phyloP scores from a whole-genome alignment of 23 tunicate species.

The Halocynthia roretzi region DNA sequence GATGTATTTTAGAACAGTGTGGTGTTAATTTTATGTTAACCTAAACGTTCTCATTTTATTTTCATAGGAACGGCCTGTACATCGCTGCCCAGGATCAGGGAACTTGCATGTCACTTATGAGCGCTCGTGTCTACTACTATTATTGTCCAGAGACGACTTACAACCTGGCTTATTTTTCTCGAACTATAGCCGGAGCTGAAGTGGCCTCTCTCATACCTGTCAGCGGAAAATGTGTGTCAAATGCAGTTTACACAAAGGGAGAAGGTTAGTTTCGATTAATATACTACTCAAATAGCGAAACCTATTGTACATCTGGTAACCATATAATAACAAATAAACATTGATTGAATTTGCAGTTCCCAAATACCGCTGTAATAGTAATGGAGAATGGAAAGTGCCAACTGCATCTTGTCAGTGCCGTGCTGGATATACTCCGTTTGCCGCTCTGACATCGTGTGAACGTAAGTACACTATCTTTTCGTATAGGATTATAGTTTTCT shows the following conservation, averaged over 20 bases:
- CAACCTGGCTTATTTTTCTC: conserved; percentile 67
- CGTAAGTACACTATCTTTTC: conserved; percentile 29
- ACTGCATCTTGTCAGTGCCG: conserved; percentile 82
- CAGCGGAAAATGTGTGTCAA: conserved; percentile 63
- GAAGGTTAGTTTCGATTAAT: conserved; percentile 29
- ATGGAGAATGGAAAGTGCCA: conserved; percentile 92
- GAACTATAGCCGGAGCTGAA: conserved; percentile 59
- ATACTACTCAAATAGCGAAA: not conserved
- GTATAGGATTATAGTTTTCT: not conserved
- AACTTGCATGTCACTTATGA: conserved; percentile 78
- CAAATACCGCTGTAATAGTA: conserved; percentile 81
- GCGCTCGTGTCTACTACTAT: conserved; percentile 65
- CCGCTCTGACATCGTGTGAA: conserved; percentile 18
- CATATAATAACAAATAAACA: no score
- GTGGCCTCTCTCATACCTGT: conserved; percentile 59
- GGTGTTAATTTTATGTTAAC: not conserved
- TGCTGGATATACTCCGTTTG: conserved; percentile 50
- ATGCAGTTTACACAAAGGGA: conserved; percentile 46
- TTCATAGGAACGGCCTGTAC: conserved; percentile 65
- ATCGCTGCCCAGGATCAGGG: conserved; percentile 92
- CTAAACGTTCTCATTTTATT: not conserved
- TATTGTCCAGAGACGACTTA: conserved; percentile 71
- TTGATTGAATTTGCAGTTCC: conserved; percentile 35
- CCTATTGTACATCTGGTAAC: no score
- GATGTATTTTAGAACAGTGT: not conserved